These are phyloP conservation scores for Poliocrania exsul DNA, from an alignment of 2,797 vertebrate genomes.

Conservation along the genomic window DNA sequence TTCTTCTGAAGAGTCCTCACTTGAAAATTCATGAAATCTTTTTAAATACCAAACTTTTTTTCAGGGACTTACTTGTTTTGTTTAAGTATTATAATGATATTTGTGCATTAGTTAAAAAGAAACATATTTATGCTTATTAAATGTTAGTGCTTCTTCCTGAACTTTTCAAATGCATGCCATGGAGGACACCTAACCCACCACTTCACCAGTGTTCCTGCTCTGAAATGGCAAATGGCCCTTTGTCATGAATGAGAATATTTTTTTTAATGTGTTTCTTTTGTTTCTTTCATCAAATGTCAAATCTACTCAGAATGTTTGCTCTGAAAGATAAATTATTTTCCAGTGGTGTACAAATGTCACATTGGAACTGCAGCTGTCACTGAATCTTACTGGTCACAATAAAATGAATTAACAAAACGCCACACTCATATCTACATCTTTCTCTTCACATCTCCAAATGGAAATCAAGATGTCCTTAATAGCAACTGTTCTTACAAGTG, in stretches of 20 bases:
- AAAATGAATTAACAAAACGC: background rate
- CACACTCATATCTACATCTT: background rate
- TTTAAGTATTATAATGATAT: background rate
- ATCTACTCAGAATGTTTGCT: background rate
- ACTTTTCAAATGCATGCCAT: background rate
- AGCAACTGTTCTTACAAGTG: background rate
- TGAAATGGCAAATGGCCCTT: background rate
- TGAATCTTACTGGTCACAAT: background rate
- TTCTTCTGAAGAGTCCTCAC: background rate
- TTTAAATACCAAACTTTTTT: background rate
- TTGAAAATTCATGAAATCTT: background rate
- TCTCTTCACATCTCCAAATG: background rate
- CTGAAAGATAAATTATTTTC: background rate
- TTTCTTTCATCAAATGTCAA: background rate
- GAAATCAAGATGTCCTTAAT: background rate
- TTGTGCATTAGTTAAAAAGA: background rate
- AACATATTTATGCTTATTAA: background rate
- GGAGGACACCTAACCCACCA: background rate
- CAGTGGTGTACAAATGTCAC: background rate
- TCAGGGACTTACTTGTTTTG: background rate
- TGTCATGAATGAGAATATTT: accelerated
- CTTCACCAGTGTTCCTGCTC: background rate
- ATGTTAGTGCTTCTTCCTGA: background rate
- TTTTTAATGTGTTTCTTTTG: accelerated
- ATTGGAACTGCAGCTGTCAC: background rate